A percentile compares a stretch with the other conserved stretches of the same genome.
phyloP scores from a whole-genome alignment of 2,113 vertebrate genomes.

The Mesocricetus auratus region DNA sequence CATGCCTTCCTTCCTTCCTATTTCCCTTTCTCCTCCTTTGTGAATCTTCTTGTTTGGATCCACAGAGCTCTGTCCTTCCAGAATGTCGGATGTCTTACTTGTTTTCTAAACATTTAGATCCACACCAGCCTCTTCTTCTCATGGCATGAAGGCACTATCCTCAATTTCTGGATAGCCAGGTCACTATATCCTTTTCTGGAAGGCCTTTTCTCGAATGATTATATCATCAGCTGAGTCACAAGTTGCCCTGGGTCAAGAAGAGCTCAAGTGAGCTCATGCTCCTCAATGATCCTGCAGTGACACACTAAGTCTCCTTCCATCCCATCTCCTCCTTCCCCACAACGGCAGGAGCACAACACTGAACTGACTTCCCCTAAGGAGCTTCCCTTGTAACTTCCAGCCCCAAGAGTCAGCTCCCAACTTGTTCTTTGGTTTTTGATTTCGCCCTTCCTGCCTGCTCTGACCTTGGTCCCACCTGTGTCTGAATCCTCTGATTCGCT shows the following conservation, averaged over 20 bases:
- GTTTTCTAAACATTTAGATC: not conserved
- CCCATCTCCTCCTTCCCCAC: rapidly evolving
- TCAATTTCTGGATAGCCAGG: not conserved
- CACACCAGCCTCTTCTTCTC: not conserved
- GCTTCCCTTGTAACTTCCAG: rapidly evolving
- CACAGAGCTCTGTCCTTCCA: rapidly evolving
- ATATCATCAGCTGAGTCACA: not conserved
- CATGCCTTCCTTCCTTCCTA: rapidly evolving
- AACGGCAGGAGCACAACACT: rapidly evolving
- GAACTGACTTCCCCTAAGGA: not conserved
- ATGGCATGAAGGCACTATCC: not conserved
- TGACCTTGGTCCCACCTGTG: no score
- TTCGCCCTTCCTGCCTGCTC: not conserved
- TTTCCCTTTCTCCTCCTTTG: not conserved
- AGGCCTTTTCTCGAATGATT: rapidly evolving
- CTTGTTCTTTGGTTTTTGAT: not conserved
- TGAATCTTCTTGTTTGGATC: not conserved
- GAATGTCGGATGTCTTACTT: no score
- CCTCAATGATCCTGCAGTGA: rapidly evolving
- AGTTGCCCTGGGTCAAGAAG: rapidly evolving
- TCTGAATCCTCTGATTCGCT: not conserved
- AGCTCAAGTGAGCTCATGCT: rapidly evolving
- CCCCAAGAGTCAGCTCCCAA: rapidly evolving
- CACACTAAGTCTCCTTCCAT: rapidly evolving
- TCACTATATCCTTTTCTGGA: not conserved